These are phyloP conservation scores for Lutraria rhynchaena DNA, from an alignment of 1,140 invertebrate genomes.

Conservation along the genomic window DNA sequence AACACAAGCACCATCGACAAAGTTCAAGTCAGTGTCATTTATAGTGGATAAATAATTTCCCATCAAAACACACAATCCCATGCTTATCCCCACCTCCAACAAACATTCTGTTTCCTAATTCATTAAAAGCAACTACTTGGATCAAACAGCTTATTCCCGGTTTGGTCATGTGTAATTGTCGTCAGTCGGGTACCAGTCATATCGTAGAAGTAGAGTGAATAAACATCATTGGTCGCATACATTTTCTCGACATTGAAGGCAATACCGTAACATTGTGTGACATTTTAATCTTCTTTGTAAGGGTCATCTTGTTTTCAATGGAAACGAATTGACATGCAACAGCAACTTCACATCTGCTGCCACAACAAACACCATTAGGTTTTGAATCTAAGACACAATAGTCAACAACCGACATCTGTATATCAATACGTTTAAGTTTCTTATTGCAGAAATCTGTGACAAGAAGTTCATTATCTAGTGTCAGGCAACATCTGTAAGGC, in stretches of 20 bases:
- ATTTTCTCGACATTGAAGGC: background rate
- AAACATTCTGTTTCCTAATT: no score
- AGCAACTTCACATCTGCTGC: conserved; percentile 9
- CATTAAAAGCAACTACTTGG: no score
- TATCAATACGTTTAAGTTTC: conserved; percentile 11
- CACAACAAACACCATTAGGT: conserved; percentile 12
- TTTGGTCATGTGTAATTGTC: no score
- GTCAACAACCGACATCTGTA: background rate
- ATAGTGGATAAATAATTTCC: background rate
- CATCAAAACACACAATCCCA: conserved; percentile 14
- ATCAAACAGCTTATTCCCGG: no score
- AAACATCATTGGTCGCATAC: no score
- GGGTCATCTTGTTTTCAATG: background rate
- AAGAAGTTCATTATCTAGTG: conserved; percentile 1
- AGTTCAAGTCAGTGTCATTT: background rate
- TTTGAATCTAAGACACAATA: background rate
- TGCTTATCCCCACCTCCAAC: background rate
- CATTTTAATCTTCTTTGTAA: background rate
- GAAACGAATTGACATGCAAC: conserved; percentile 17
- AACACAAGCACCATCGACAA: background rate
- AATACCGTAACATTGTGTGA: conserved; percentile 8
- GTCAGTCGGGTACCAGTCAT: no score
- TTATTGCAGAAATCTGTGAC: background rate
- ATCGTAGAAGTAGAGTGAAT: no score
- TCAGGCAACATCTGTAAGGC: background rate